Conservation (phyloP, 2,888 invertebrate genomes). For the Caenorhabditis uteleia region DNA sequence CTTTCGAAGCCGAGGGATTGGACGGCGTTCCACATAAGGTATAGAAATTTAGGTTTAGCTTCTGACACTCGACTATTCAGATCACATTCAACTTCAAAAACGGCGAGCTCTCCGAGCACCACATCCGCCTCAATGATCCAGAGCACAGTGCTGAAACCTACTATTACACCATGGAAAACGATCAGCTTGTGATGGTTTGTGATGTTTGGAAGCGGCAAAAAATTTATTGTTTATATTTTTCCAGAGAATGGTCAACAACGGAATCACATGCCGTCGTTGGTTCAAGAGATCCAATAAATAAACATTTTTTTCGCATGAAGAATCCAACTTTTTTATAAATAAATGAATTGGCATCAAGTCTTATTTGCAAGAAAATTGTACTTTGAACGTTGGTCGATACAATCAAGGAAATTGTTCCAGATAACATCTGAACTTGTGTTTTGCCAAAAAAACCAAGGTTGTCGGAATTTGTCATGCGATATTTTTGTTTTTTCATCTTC, state of each 20-base stretch:
- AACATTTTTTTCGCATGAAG: too few species aligned
- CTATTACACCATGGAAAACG: conserved; percentile 61
- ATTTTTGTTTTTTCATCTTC: too few species aligned
- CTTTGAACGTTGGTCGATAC: too few species aligned
- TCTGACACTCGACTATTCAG: conserved; percentile 22
- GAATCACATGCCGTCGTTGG: conserved; percentile 62
- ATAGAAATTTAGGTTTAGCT: neutral
- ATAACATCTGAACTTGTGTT: too few species aligned
- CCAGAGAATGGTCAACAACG: conserved; percentile 65
- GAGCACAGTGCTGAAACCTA: conserved; percentile 64
- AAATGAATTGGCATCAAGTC: too few species aligned
- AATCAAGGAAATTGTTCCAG: too few species aligned
- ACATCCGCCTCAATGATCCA: conserved; percentile 65
- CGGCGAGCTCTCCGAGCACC: conserved; percentile 58
- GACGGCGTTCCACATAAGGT: conserved; percentile 63
- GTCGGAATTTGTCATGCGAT: too few species aligned
- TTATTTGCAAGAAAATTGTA: neutral
- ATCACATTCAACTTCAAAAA: conserved; percentile 62
- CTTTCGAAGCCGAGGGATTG: conserved; percentile 64
- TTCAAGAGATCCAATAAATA: conserved; percentile 65
- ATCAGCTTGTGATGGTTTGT: conserved; percentile 59
- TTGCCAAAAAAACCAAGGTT: too few species aligned
- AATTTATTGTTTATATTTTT: conserved; percentile 2
- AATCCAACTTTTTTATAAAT: too few species aligned
- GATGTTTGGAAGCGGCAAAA: neutral